Conservation (phyloP, 2,113 vertebrate genomes). For the Serilophus lunatus region DNA sequence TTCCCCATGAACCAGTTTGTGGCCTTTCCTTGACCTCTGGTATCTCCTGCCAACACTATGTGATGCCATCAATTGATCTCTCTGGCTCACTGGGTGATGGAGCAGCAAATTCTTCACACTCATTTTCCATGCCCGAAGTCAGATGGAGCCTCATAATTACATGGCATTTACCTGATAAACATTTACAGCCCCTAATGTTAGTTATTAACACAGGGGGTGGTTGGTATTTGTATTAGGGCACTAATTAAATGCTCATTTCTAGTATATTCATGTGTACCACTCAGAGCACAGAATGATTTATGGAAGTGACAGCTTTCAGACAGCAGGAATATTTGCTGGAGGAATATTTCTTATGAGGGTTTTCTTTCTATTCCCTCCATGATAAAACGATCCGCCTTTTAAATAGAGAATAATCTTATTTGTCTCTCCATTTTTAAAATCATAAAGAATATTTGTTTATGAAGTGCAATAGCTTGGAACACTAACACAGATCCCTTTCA, state of each 20-base stretch:
- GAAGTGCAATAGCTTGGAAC: neutral
- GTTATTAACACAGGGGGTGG: neutral
- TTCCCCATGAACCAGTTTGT: neutral
- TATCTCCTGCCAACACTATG: neutral
- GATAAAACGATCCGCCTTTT: neutral
- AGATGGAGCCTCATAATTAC: neutral
- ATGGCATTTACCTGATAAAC: slow-evolving; percentile 22
- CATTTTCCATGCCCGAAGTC: neutral
- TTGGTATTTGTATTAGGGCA: neutral
- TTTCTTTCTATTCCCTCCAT: neutral
- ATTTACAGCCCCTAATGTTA: neutral
- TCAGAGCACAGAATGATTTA: neutral
- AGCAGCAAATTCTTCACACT: neutral
- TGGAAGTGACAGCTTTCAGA: neutral
- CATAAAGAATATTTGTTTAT: neutral
- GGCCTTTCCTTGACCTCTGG: neutral
- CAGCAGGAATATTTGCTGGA: neutral
- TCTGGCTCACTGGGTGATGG: neutral
- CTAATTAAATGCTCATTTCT: slow-evolving; percentile 53
- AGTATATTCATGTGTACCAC: neutral
- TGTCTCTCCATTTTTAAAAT: neutral
- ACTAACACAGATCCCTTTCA: neutral
- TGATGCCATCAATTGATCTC: neutral
- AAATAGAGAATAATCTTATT: neutral
- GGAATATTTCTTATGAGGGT: neutral